Conservation (phyloP, 2,888 invertebrate genomes). For the Brachylomia viminalis region DNA sequence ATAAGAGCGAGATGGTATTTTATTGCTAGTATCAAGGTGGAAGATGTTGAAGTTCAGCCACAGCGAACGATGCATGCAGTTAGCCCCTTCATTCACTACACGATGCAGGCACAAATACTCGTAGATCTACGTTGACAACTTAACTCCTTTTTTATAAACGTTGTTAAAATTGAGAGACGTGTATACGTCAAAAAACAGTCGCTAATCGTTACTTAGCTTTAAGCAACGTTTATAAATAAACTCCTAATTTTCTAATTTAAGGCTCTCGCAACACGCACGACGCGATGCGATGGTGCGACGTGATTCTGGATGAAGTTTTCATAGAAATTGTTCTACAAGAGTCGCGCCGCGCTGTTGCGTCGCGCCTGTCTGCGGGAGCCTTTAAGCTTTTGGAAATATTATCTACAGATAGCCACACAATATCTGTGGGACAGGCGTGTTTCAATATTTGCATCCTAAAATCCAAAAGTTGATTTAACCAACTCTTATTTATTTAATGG, state of each 20-base stretch:
- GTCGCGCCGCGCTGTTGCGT: too few species aligned
- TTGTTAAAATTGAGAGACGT: background rate
- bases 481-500: background rate
- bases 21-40: background rate
- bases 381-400: too few species aligned
- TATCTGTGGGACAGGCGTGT: too few species aligned
- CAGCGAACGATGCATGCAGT: background rate
- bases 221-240: background rate
- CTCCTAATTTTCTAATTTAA: background rate
- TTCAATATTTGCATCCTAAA: background rate
- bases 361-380: too few species aligned
- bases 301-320: too few species aligned
- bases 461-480: background rate
- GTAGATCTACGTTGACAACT: too few species aligned
- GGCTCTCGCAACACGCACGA: too few species aligned
- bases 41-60: background rate
- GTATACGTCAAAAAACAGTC: background rate
- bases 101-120: background rate
- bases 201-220: background rate
- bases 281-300: too few species aligned
- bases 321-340: too few species aligned
- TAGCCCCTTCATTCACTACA: background rate
- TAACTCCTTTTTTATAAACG: too few species aligned
- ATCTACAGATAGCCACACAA: background rate
- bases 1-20: conserved; percentile 32